These are phyloP conservation scores for Pelochelys cantorii DNA, from an alignment of 2,797 vertebrate species.

Conservation along the genomic window DNA sequence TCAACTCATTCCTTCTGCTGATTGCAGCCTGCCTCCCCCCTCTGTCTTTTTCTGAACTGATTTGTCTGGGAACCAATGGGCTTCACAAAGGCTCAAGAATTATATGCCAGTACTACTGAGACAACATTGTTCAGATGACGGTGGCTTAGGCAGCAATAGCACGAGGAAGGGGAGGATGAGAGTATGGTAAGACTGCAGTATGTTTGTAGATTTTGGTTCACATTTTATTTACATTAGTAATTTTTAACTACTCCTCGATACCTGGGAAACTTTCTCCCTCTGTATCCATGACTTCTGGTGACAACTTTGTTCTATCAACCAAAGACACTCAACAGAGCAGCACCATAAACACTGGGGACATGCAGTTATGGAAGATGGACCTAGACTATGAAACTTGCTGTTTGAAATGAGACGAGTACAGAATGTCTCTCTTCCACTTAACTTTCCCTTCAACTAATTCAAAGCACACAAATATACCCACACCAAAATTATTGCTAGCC, in stretches of 20 bases:
- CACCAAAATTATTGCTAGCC: background rate
- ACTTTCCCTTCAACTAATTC: background rate
- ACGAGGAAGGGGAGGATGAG: too few species aligned
- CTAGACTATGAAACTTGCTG: background rate
- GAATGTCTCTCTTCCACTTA: background rate
- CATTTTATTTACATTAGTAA: background rate
- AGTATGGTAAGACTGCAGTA: background rate
- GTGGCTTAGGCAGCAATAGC: background rate
- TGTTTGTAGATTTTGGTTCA: background rate
- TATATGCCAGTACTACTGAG: background rate
- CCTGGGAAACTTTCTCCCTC: background rate
- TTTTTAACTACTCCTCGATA: background rate
- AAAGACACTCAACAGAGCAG: background rate
- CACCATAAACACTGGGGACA: background rate
- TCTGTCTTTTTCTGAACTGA: background rate
- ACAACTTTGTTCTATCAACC: background rate
- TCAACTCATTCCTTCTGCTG: background rate
- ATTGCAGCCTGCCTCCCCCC: background rate
- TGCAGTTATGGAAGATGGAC: background rate
- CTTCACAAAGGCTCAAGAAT: too few species aligned
- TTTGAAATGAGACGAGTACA: background rate
- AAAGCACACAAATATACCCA: background rate
- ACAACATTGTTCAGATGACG: background rate
- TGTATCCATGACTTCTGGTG: background rate
- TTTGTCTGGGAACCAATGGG: background rate